Evolutionary conservation across 2,797 vertebrate species (phyloP), one percentile per base, ranked within the genome.

Genomic region (Odontamblyopus rebecca): DNA sequence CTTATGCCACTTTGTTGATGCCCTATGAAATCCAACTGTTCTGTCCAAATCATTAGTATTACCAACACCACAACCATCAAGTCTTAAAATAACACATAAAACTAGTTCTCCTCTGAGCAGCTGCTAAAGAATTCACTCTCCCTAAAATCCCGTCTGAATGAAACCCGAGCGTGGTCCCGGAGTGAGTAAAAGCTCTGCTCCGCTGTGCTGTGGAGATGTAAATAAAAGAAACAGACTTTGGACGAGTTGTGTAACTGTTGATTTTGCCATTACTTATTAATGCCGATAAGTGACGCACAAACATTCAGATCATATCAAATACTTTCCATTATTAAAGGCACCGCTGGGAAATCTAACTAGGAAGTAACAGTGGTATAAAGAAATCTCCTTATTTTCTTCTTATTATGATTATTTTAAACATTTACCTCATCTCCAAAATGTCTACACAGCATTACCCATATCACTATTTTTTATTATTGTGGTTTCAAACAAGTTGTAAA

Each of bases 121-220:
- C 41, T 44, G 13, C 15, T 48, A 15, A 48, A 48, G 13, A 48
- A 54, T 54, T 0, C 51, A n/a, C 18, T 54, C 19, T 23, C 18
- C 51, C 3, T 0, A 48, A 48, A 48, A 48, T 15, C 13, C 3
- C 44, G 6, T 48, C 51, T 54, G 51, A n/a, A 54, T 2, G 8
- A n/a, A 54, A 9, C 19, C 53, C 23, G 12, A 48, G 12, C 6
- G 7, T 8, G 86, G 68, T 60, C 27, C 23, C 41, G 67, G 64
- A 16, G 4, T 56, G 60, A 70, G 61, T 64, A 71, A 65, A 72
- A 64, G 4, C 29, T 26, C 67, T 13, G 8, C 23, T 16, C 29
- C 60, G 11, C 66, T 5, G 27, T 4, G 64, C 11, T 8, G 23
- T 38, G 67, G 64, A 72, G 61, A 18, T 44, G 41, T 44, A 67